phyloP scores from a whole-genome alignment of 1,140 invertebrate genomes.

The Oscheius sp. region DNA sequence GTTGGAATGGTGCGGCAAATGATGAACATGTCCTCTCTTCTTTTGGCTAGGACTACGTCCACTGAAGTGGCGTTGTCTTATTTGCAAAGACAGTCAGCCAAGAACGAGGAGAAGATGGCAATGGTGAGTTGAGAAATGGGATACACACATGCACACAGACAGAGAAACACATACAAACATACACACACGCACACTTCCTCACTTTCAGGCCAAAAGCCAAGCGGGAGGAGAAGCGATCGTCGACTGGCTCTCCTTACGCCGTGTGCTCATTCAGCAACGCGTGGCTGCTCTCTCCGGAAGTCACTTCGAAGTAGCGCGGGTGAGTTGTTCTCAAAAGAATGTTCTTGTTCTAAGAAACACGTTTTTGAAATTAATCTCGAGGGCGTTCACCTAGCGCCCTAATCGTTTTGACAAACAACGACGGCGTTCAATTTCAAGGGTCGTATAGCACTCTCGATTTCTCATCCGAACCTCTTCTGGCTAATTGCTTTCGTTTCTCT shows the following conservation, averaged over 20 bases:
- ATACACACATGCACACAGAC: neutral
- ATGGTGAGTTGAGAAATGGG: neutral
- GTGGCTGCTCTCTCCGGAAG: neutral
- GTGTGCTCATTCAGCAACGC: neutral
- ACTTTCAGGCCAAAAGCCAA: neutral
- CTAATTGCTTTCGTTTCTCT: neutral
- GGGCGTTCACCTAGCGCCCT: no score
- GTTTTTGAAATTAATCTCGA: no score
- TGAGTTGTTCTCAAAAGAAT: no score
- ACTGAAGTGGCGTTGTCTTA: slow-evolving; percentile 12
- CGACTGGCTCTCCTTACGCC: neutral
- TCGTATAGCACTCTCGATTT: neutral
- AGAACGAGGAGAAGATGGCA: slow-evolving; percentile 20
- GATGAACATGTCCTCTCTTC: slow-evolving; percentile 26
- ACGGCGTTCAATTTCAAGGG: neutral
- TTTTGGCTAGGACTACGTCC: slow-evolving; percentile 27
- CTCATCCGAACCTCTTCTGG: neutral
- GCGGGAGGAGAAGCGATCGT: neutral
- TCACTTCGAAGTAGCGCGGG: neutral
- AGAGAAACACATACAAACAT: neutral
- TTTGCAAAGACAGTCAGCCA: slow-evolving; percentile 19
- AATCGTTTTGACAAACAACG: no score
- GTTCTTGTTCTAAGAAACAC: no score
- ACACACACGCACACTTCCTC: neutral
- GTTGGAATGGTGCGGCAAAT: slow-evolving; percentile 15